Conservation (phyloP, 2,113 vertebrate genomes). For the Perca schrenkii region DNA sequence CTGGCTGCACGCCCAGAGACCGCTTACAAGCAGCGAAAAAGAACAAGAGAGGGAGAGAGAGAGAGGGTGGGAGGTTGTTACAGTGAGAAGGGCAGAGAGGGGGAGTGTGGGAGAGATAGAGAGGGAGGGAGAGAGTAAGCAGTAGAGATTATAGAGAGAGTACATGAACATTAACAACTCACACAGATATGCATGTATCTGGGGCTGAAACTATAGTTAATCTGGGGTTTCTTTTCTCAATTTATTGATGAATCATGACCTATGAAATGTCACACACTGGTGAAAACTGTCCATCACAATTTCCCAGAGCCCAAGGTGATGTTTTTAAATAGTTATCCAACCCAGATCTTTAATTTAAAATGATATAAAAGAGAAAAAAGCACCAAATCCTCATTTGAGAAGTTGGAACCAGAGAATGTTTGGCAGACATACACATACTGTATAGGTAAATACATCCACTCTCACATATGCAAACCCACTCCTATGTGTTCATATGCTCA, state of each 20-base stretch:
- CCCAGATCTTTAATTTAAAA: neutral
- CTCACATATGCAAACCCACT: neutral
- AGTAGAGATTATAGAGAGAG: slow-evolving; percentile 55
- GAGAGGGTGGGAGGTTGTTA: slow-evolving; percentile 58
- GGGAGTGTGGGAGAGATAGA: slow-evolving; percentile 58
- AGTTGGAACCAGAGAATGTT: neutral
- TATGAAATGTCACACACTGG: neutral
- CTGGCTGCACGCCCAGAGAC: slow-evolving; percentile 83
- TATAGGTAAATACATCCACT: neutral
- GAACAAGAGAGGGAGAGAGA: slow-evolving; percentile 49
- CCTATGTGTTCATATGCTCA: neutral
- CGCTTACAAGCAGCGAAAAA: slow-evolving; percentile 76
- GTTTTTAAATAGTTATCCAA: neutral
- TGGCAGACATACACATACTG: neutral
- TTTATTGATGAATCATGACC: neutral
- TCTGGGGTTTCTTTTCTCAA: neutral
- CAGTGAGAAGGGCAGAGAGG: slow-evolving; percentile 67
- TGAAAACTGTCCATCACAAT: neutral
- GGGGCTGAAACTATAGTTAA: neutral
- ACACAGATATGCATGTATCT: slow-evolving; percentile 16
- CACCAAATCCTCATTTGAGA: neutral
- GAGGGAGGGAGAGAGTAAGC: slow-evolving; percentile 54
- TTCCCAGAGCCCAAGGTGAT: neutral
- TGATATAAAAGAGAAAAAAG: neutral
- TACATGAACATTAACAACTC: slow-evolving; percentile 42